Percentiles rank a stretch among this genome's conserved stretches.
Conservation (phyloP, 2,113 vertebrate species). For the Grammomys surdaster region DNA sequence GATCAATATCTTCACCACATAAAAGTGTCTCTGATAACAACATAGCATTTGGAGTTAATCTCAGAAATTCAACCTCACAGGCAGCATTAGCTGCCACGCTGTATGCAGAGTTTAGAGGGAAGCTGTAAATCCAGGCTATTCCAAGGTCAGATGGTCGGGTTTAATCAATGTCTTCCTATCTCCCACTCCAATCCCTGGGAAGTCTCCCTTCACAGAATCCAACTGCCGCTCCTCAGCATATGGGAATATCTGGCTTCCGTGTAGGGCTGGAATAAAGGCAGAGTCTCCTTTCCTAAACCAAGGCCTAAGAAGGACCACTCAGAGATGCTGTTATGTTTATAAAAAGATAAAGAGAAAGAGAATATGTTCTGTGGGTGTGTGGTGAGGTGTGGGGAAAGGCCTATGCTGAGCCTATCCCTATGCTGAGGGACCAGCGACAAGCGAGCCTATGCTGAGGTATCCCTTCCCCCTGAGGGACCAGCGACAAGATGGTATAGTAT, state of each 20-base stretch:
- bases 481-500: too few relatives aligned
- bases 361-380: too few relatives aligned
- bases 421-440: too few relatives aligned
- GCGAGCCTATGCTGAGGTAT: too few relatives aligned
- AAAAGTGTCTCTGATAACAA: neutral
- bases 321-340: neutral
- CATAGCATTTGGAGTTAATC: neutral
- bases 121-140: neutral
- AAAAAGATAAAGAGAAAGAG: too few relatives aligned
- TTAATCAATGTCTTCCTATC: neutral
- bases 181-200: neutral
- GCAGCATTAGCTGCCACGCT: neutral
- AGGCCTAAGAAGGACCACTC: neutral
- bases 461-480: too few relatives aligned
- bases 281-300: neutral
- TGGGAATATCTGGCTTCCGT: neutral
- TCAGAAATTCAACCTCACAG: neutral
- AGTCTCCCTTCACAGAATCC: neutral
- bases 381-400: too few relatives aligned
- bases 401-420: too few relatives aligned
- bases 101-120: neutral
- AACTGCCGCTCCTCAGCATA: neutral
- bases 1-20: neutral
- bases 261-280: neutral
- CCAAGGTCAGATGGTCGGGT: neutral